Conservation (phyloP, 2,888 invertebrate species). For the Meghimatium bilineatum region DNA sequence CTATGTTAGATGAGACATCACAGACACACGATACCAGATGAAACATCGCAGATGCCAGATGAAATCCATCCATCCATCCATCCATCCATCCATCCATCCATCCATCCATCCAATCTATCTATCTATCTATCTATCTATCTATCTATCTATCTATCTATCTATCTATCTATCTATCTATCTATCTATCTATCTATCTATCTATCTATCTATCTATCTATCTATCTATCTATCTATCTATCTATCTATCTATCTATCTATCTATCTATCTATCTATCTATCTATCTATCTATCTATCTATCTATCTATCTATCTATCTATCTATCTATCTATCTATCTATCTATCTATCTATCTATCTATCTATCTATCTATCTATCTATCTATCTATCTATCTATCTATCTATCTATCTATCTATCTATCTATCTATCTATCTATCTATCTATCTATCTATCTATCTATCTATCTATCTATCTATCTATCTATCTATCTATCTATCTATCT, state of each 20-base stretch:
- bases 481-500: background rate
- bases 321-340: background rate
- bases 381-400: background rate
- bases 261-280: background rate
- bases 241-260: background rate
- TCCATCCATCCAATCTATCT: background rate
- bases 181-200: background rate
- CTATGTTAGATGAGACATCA: too few relatives aligned
- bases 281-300: background rate
- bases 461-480: background rate
- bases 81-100: background rate
- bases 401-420: background rate
- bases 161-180: background rate
- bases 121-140: background rate
- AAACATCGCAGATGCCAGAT: too few relatives aligned
- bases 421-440: background rate
- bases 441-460: background rate
- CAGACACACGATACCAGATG: too few relatives aligned
- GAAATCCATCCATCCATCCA: background rate
- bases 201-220: background rate
- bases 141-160: background rate
- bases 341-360: background rate
- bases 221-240: background rate
- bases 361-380: background rate
- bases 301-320: background rate